Conservation (phyloP, 2,797 vertebrate genomes). For the Crenichthys baileyi region DNA sequence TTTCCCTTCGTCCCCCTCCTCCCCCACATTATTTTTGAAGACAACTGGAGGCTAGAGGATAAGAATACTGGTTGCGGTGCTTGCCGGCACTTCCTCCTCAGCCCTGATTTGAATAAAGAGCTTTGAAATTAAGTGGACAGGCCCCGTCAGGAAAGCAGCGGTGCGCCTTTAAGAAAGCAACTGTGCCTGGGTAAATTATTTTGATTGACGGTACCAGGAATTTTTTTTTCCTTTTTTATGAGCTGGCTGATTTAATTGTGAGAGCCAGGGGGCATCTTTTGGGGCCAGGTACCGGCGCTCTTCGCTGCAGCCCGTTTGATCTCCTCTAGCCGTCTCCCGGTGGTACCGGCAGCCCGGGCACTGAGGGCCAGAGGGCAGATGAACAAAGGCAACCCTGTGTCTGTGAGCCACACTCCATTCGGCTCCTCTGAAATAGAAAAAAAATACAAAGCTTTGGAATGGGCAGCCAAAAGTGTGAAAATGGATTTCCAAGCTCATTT, state of each 20-base stretch:
- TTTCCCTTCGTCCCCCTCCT: constrained; percentile 25
- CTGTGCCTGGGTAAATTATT: constrained; percentile 89
- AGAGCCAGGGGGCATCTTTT: constrained; percentile 92
- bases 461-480: constrained; percentile 92
- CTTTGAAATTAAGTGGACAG: constrained; percentile 87
- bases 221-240: constrained; percentile 35
- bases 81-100: constrained; percentile 73
- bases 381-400: constrained; percentile 92
- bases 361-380: constrained; percentile 92
- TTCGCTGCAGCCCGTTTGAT: constrained; percentile 84
- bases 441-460: constrained; percentile 88
- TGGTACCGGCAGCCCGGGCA: constrained; percentile 88
- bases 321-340: constrained; percentile 75
- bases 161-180: constrained; percentile 82
- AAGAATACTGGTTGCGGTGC: constrained; percentile 75
- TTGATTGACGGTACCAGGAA: constrained; percentile 92
- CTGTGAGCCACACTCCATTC: constrained; percentile 85
- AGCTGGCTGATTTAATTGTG: constrained; percentile 90
- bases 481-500: constrained; percentile 96
- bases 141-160: constrained; percentile 80
- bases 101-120: constrained; percentile 86
- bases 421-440: constrained; percentile 52
- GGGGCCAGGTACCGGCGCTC: constrained; percentile 88
- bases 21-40: constrained; percentile 79
- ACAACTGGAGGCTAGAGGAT: constrained; percentile 82